Evolutionary conservation across 2,888 invertebrate genomes (phyloP).

Genomic region (Parnassius mnemosyne): DNA sequence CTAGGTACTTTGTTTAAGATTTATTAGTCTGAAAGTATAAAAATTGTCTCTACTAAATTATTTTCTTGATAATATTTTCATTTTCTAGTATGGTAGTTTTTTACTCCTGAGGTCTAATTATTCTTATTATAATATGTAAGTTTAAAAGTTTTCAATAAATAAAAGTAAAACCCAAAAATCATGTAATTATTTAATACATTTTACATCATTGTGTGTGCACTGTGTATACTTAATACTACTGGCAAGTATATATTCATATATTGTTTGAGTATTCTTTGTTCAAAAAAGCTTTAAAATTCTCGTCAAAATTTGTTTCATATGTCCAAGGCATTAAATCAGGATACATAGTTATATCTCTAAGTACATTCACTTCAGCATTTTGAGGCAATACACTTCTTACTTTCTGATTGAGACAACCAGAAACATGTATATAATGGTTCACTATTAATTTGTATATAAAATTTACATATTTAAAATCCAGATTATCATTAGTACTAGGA

Average conservation of each 20-base stretch:
- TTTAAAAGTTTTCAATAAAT: slow-evolving; percentile 10
- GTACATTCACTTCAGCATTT: slow-evolving; percentile 54
- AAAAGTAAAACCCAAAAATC: not conserved
- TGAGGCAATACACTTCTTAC: slow-evolving; percentile 71
- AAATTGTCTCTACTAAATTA: not conserved
- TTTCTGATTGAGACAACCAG: slow-evolving; percentile 72
- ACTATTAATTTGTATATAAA: slow-evolving; percentile 73
- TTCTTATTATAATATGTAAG: not conserved
- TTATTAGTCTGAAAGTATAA: not conserved
- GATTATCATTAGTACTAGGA: slow-evolving; percentile 64
- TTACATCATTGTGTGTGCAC: not conserved
- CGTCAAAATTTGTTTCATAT: slow-evolving; percentile 67
- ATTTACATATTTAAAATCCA: slow-evolving; percentile 73
- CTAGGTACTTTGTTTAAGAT: too few species aligned
- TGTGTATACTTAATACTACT: not conserved
- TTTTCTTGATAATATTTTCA: not conserved
- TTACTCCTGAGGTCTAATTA: not conserved
- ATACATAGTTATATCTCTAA: slow-evolving; percentile 59
- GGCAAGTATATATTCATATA: slow-evolving; percentile 5
- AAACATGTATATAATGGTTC: slow-evolving; percentile 68
- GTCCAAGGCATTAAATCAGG: slow-evolving; percentile 75
- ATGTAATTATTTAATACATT: slow-evolving; percentile 17
- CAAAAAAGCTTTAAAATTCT: slow-evolving; percentile 67
- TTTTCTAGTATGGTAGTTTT: not conserved
- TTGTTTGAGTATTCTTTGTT: slow-evolving; percentile 37